phyloP scores from a whole-genome alignment of 1,140 invertebrate species.

The Sitodiplosis mosellana region DNA sequence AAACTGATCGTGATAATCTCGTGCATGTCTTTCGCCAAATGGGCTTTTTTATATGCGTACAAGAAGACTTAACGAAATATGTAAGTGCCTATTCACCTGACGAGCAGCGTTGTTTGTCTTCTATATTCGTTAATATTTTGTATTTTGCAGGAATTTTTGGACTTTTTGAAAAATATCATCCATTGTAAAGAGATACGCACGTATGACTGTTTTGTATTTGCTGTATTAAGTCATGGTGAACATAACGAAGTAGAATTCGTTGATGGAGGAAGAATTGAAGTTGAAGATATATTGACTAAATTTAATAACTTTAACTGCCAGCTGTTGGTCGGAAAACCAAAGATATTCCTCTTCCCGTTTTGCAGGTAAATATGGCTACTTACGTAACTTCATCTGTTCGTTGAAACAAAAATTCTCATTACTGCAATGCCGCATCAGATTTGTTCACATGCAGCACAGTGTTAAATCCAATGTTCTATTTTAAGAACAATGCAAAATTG shows the following conservation, averaged over 20 bases:
- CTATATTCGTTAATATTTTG: no score
- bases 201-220: conserved; percentile 32
- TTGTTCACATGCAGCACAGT: no score
- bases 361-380: conserved; percentile 41
- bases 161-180: no score
- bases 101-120: no score
- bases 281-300: conserved; percentile 30
- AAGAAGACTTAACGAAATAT: conserved; percentile 24
- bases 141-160: no score
- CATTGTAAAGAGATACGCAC: no score
- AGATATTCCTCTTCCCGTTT: conserved; percentile 61
- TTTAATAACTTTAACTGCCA: conserved; percentile 42
- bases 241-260: conserved; percentile 22
- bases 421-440: no score
- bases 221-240: conserved; percentile 37
- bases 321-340: conserved; percentile 43
- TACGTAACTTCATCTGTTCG: no score
- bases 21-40: conserved; percentile 29
- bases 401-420: no score
- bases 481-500: no score
- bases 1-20: conserved; percentile 30
- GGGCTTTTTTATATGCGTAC: conserved; percentile 29
- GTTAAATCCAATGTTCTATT: no score
- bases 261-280: conserved; percentile 26
- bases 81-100: no score